phyloP scores from a whole-genome alignment of 2,888 invertebrate species.

The Strigamia transsilvanica region DNA sequence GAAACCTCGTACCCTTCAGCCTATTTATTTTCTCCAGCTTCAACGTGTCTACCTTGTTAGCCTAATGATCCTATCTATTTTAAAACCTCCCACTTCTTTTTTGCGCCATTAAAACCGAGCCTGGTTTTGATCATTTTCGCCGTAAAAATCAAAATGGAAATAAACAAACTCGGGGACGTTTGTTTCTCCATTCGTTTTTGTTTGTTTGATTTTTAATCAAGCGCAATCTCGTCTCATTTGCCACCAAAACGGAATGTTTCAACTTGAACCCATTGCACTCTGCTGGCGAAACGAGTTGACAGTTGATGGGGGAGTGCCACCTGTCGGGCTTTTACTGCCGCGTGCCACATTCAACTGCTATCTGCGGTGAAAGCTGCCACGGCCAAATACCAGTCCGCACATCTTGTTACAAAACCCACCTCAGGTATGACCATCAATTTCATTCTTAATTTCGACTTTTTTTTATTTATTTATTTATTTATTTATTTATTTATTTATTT shows the following conservation, averaged over 20 bases:
- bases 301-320: slow-evolving; percentile 38
- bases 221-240: too few relatives aligned
- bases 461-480: background rate
- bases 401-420: background rate
- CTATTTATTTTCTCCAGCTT: slow-evolving; percentile 26
- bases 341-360: slow-evolving; percentile 38
- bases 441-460: background rate
- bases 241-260: too few relatives aligned
- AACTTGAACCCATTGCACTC: slow-evolving; percentile 24
- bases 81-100: background rate
- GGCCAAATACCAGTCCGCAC: background rate
- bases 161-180: too few relatives aligned
- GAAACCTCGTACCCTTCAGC: slow-evolving; percentile 23
- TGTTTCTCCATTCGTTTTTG: background rate
- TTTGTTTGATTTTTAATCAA: background rate
- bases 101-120: slow-evolving; percentile 16
- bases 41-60: slow-evolving; percentile 33
- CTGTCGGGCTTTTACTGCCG: slow-evolving; percentile 34
- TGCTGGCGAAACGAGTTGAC: slow-evolving; percentile 22
- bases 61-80: slow-evolving; percentile 30
- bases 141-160: too few relatives aligned
- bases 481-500: too few relatives aligned
- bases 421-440: background rate
- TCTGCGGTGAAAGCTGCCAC: slow-evolving; percentile 32
- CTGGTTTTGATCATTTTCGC: background rate